Base-by-base conservation (phyloP, 2,888 invertebrate genomes). In the Idaea biselata region DNA sequence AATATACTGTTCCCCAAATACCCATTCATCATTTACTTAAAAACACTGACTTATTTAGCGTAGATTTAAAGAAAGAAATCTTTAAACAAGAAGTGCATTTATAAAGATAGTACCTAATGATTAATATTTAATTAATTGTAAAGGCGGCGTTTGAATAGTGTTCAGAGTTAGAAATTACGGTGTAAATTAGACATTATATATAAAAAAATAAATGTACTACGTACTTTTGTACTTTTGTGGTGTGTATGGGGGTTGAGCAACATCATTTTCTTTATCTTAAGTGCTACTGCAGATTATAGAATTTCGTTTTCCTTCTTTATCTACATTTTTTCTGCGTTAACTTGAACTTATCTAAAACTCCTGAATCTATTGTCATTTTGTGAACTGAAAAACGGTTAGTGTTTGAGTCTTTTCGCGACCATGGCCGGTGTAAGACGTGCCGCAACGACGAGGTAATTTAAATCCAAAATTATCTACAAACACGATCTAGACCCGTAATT, bases 81-180 rank as follows among this genome's bases (percentile, higher is more conserved):
- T 79, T 80, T 85, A 89, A 25, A 87, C 82, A 88, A 87, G 85
- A 91, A 91, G 91, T 91, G 91, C 91, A 91, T 91, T 91, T 91
- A 91, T 90, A 91, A 88, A 84, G 76, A 87, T 88, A 88, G 84
- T 8, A n/a, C n/a, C n/a, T n/a, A 77, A 76, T 81, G 78, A 82
- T 80, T 85, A 87, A 82, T 87, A 88, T 86, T 86, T 86, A 86
- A 70, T 63, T 69, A 75, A 84, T 72, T 70, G 84, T 86, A 86
- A 80, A 81, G 67, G 80, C 76, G 84, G 85, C 77, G 84, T 84
- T 84, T 83, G 85, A 77, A 84, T 89, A 87, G 87, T 87, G 84
- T 88, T 87, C 87, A 86, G 81, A 83, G 80, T 81, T 85, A 86
- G 84, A 78, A 66, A 70, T 64, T 68, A 66, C 67, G 63, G 79